These are phyloP conservation scores for Pyrgus malvae DNA, from an alignment of 2,888 invertebrate genomes.

Conservation along the genomic window DNA sequence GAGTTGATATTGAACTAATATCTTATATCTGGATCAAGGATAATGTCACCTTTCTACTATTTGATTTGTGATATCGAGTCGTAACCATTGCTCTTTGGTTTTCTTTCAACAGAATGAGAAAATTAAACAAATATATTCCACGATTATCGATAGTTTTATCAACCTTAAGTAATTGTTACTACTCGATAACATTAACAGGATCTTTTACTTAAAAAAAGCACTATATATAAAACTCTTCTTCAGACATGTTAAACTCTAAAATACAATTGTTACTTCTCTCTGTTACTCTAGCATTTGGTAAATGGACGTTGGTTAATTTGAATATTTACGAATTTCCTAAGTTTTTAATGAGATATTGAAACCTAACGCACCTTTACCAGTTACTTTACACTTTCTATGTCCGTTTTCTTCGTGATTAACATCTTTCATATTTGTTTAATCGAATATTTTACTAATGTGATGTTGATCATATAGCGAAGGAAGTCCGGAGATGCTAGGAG, in stretches of 20 bases:
- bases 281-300: background rate
- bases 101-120: no score
- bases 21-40: slow-evolving; percentile 13
- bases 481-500: slow-evolving; percentile 95
- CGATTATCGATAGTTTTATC: no score
- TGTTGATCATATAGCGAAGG: slow-evolving; percentile 83
- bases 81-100: no score
- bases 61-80: background rate
- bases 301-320: background rate
- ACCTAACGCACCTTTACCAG: background rate
- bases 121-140: no score
- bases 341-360: background rate
- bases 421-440: slow-evolving; percentile 3
- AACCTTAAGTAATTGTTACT: background rate
- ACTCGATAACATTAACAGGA: background rate
- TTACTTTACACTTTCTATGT: slow-evolving; percentile 24
- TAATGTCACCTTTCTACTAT: background rate
- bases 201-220: background rate
- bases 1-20: slow-evolving; percentile 9
- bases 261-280: background rate
- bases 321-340: background rate
- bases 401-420: slow-evolving; percentile 59
- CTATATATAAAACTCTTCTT: no score
- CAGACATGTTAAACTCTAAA: no score
- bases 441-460: slow-evolving; percentile 38